Percentiles rank a stretch among this genome's conserved stretches.
These are phyloP conservation scores for Netelia inedita DNA, from an alignment of 2,888 invertebrate species.

Conservation along the genomic window DNA sequence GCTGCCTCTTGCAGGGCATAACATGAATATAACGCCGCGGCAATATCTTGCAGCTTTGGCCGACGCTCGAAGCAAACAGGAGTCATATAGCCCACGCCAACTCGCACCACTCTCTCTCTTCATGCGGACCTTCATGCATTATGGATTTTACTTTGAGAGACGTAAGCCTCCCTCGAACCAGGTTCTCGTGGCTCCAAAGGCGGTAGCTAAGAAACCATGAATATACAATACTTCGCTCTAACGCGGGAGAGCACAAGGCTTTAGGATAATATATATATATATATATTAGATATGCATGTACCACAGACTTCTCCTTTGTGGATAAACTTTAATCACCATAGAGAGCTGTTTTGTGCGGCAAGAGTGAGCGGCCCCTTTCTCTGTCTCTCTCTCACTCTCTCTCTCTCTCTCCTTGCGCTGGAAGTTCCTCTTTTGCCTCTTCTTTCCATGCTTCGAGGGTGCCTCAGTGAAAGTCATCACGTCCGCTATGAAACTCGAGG, in stretches of 20 bases:
- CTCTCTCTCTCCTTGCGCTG: slow-evolving; percentile 12
- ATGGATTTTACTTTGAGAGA: slow-evolving; percentile 84
- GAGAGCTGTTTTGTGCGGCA: slow-evolving; percentile 60
- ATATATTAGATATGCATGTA: slow-evolving; percentile 63
- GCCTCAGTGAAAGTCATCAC: slow-evolving; percentile 29
- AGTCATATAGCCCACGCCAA: slow-evolving; percentile 61
- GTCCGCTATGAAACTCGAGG: neutral
- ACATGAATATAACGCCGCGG: slow-evolving; percentile 84
- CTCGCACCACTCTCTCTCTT: slow-evolving; percentile 49
- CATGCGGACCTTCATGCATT: slow-evolving; percentile 83
- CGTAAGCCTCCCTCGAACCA: slow-evolving; percentile 69
- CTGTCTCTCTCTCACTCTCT: slow-evolving; percentile 1
- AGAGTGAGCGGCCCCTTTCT: slow-evolving; percentile 44
- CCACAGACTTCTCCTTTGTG: slow-evolving; percentile 77
- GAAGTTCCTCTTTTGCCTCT: slow-evolving; percentile 1
- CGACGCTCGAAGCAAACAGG: slow-evolving; percentile 73
- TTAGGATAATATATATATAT: slow-evolving; percentile 77
- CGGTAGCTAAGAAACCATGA: slow-evolving; percentile 84
- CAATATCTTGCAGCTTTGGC: slow-evolving; percentile 82
- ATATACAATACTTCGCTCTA: slow-evolving; percentile 83
- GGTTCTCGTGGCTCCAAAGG: slow-evolving; percentile 72
- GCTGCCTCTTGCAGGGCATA: slow-evolving; percentile 82
- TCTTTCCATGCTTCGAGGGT: slow-evolving; percentile 13
- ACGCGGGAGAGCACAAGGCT: slow-evolving; percentile 54
- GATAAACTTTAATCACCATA: slow-evolving; percentile 82